Base-by-base conservation (phyloP, 2,113 vertebrate genomes). In the Ibidorhyncha struthersii region DNA sequence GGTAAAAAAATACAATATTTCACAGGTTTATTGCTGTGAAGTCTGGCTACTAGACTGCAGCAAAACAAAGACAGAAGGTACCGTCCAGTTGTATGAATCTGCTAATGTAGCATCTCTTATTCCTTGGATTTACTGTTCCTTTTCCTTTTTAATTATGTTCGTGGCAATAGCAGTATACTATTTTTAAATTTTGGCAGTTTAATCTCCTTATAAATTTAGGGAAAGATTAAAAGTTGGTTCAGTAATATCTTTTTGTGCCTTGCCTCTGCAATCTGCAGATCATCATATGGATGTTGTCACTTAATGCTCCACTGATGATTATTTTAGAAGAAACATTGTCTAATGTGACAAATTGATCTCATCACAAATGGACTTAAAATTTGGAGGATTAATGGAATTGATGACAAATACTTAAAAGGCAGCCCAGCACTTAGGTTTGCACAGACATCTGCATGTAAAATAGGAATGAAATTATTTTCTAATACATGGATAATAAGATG, bases 401-500 rank as follows among this genome's bases (percentile, higher is more conserved):
- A 82, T 97, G 94, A 96, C 78, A 97, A 95, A 90, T 91, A 94
- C 62, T 93, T 69, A 65, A 92, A 81, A 96, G 36, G 45, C 56
- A 94, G 56, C 34, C 81, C 89, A 88, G 41, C 29, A 76, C 41
- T 92, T 70, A 22, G 55, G 58, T 50, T 73, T 96, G 41, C 62
- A 25, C 3, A 9, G 83, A 55, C 73, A 73, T 96, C 82, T 69
- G 40, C 69, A 58, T 92, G 96, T 72, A 73, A 94, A 96, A 92
- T 89, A 96, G 81, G 49, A 77, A 73, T 87, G 34, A 80, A 94
- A 96, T 95, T 95, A 73, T 96, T 95, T 97, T 96, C 73, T 97
- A 93, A 96, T 96, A 91, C 41, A 82, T 85, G 53, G 91, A 96
- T 94, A 93, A 95, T 85, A 89, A 89, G 72, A 89, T 87, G 45